A percentile compares a stretch with the other conserved stretches of the same genome.
These are phyloP conservation scores for Umimayanthus kanabou DNA, from an alignment of 92 coral and sea anemone genomes.

Conservation along the genomic window DNA sequence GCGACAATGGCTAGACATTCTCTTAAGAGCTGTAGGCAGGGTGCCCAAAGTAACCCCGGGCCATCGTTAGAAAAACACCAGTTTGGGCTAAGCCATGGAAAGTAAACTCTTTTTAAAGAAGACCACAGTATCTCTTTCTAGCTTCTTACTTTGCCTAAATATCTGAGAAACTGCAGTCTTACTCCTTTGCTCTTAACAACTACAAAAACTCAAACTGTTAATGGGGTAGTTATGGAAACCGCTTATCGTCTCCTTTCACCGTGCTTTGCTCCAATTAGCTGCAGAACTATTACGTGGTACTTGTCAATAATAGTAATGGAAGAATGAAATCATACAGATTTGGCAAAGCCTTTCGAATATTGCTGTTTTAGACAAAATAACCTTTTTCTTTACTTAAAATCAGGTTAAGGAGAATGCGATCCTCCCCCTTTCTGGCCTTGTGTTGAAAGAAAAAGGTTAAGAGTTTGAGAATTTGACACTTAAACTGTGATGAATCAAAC, in stretches of 20 bases:
- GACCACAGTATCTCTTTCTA: background rate
- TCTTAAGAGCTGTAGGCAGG: background rate
- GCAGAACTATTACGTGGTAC: no score
- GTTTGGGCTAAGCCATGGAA: background rate
- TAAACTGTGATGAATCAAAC: no score
- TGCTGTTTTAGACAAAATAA: background rate
- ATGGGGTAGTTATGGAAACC: background rate
- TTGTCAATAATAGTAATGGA: no score
- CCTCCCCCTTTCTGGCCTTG: no score
- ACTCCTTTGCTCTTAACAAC: background rate
- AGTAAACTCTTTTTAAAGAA: background rate
- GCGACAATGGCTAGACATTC: background rate
- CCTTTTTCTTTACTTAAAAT: background rate
- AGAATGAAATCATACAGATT: no score
- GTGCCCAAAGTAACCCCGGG: background rate
- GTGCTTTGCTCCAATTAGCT: no score
- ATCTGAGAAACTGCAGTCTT: background rate
- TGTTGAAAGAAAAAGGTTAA: no score
- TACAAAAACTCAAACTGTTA: no score
- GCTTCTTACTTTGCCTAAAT: background rate
- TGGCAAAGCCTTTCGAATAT: background rate
- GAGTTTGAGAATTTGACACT: no score
- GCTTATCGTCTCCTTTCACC: no score
- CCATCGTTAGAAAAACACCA: no score
- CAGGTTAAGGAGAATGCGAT: no score